Evolutionary conservation across 1,140 invertebrate genomes (phyloP).

Genomic region (Zaprionus ghesquierei): DNA sequence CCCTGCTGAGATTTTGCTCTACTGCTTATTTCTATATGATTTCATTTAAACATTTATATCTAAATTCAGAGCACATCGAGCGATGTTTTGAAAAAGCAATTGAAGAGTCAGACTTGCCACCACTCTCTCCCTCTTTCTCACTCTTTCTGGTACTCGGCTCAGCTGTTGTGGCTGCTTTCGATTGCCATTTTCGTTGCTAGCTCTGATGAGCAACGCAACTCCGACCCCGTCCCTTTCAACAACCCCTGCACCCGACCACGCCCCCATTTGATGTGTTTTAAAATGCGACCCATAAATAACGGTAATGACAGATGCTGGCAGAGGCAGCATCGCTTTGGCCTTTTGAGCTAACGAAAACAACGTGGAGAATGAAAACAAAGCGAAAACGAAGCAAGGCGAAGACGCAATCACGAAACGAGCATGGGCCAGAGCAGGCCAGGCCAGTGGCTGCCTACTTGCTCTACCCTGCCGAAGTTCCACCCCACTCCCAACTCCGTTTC

Average conservation of each 20-base stretch:
- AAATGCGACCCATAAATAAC: constrained; percentile 51
- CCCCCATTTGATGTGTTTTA: constrained; percentile 44
- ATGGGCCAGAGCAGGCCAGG: not conserved
- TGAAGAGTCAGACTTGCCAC: not conserved
- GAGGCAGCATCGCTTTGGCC: constrained; percentile 1
- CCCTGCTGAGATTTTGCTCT: not conserved
- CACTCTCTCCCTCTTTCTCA: not conserved
- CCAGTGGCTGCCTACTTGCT: constrained; percentile 21
- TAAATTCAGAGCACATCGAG: not conserved
- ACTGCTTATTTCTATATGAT: not conserved
- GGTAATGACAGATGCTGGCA: constrained; percentile 45
- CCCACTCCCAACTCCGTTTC: not conserved
- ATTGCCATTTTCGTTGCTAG: constrained; percentile 13
- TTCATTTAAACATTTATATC: not conserved
- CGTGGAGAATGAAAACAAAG: not conserved
- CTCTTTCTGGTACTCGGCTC: not conserved
- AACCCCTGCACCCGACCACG: not conserved
- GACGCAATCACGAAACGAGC: constrained; percentile 23
- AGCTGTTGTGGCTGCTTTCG: constrained; percentile 29
- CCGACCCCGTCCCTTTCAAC: not conserved
- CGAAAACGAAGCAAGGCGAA: constrained; percentile 5
- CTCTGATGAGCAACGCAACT: constrained; percentile 26
- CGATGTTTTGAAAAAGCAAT: not conserved
- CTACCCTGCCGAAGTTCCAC: not conserved
- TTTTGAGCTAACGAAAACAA: constrained; percentile 1